Percentiles rank a stretch among this genome's conserved stretches.
These are phyloP conservation scores for Cromileptes altivelis DNA, from an alignment of 2,113 vertebrate species.

Conservation along the genomic window DNA sequence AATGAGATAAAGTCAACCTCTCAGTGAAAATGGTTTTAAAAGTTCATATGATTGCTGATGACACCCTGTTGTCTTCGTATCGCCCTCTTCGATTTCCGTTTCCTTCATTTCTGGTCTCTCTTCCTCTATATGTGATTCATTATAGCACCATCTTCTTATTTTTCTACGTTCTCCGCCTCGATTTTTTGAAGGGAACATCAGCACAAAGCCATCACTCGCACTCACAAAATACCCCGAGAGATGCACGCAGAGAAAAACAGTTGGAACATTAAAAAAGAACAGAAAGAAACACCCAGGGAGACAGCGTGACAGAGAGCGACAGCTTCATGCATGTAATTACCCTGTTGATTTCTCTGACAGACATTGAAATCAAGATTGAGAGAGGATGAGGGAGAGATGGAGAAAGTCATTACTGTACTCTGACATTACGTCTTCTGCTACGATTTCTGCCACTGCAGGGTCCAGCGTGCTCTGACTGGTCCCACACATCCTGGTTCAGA, in stretches of 20 bases:
- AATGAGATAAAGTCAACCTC: background rate
- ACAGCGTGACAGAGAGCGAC: conserved; percentile 23
- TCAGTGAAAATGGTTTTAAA: background rate
- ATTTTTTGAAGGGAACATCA: conserved; percentile 23
- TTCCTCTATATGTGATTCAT: conserved; percentile 21
- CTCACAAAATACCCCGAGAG: conserved; percentile 6
- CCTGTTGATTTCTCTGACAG: conserved; percentile 49
- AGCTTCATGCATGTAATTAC: conserved; percentile 46
- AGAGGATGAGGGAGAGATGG: conserved; percentile 13
- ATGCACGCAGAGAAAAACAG: conserved; percentile 3
- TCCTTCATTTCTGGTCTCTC: conserved; percentile 3
- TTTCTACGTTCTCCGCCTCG: conserved; percentile 21
- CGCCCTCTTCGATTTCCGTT: conserved; percentile 6
- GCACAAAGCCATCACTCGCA: conserved; percentile 36
- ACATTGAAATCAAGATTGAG: conserved; percentile 50
- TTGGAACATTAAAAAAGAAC: conserved; percentile 1
- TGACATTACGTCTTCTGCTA: conserved; percentile 8
- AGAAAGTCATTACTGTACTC: conserved; percentile 32
- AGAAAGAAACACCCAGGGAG: conserved; percentile 20
- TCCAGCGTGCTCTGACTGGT: conserved; percentile 44
- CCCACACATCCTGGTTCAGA: conserved; percentile 31
- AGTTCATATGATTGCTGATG: background rate
- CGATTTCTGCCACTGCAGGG: conserved; percentile 40
- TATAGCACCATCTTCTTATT: conserved; percentile 25
- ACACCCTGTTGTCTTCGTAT: conserved; percentile 2